Evolutionary conservation across 2,888 invertebrate species (phyloP), one percentile per base, ranked within the genome.

Genomic region (Tupiocoris notatus): DNA sequence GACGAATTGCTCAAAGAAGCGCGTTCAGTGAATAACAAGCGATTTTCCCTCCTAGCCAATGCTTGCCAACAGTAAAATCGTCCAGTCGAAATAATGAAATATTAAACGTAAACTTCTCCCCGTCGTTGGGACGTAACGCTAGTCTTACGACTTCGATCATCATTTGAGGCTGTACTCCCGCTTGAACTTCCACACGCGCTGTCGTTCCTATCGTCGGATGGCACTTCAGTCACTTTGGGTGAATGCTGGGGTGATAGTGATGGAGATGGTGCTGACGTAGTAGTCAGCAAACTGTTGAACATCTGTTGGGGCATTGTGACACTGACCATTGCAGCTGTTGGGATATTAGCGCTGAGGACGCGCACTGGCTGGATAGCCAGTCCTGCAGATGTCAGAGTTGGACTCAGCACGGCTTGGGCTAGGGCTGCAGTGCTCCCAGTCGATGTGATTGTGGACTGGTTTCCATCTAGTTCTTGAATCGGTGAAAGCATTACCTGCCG

Each of bases 401-500:
- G 90, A 0, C 91, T 89, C 1, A 92, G 84, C 12, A 93, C 90
- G 0, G 92, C 91, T 83, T 92, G 92, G 2, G 93, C 93, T 78
- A 93, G 85, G 2, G 93, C 92, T 0, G 91, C 89, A 0, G 93
- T 91, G 58, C 77, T 78, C 6, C 80, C 77, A 39, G 77, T 80
- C 12, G 79, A 78, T n/a, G 81, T 81, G 21, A 79, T 78, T 18
- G 79, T 79, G 21, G 79, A 79, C 63, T 79, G 80, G 74, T 79
- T 89, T 79, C 91, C 90, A 81, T 94, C 94, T 80, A 92, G 86
- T 85, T 94, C 94, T 83, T 93, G 92, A 78, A 94, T 94, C 0
- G 94, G 93, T 1, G 93, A 92, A 17, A 94, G 85, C 58, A 92
- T 89, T 24, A 93, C 92, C 82, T 92, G 90, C 1, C n/a, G n/a